A percentile compares a stretch with the other conserved stretches of the same genome.
Conservation (phyloP, 2,113 vertebrate species). For the Pyxicephalus adspersus region DNA sequence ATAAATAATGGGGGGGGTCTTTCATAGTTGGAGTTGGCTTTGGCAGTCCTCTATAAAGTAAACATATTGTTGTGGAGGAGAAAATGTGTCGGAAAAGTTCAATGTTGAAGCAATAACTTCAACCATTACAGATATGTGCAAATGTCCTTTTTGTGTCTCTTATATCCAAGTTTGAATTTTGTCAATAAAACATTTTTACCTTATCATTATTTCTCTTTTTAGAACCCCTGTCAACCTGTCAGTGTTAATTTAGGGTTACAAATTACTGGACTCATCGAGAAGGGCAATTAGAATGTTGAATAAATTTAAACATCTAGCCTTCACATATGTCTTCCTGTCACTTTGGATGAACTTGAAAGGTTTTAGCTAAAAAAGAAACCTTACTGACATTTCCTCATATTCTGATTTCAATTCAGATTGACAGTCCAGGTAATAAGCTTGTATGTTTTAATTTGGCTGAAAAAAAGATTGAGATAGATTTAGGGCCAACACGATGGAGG, state of each 20-base stretch:
- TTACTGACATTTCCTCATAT: conserved; percentile 3
- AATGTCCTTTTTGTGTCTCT: too few relatives aligned
- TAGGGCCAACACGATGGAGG: background rate
- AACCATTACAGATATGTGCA: too few relatives aligned
- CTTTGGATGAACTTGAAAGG: background rate
- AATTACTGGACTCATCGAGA: conserved; percentile 8
- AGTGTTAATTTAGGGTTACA: conserved; percentile 3
- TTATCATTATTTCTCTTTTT: background rate
- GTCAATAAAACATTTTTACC: too few relatives aligned
- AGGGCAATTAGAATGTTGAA: conserved; percentile 18
- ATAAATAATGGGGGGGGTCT: too few relatives aligned
- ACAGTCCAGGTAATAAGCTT: conserved; percentile 4
- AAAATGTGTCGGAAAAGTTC: too few relatives aligned
- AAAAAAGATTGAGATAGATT: background rate
- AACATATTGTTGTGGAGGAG: too few relatives aligned
- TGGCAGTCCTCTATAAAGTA: too few relatives aligned
- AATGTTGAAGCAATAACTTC: too few relatives aligned
- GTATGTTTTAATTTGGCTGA: conserved; percentile 1
- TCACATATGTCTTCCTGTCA: background rate
- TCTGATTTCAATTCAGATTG: conserved; percentile 22
- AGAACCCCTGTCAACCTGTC: conserved; percentile 1
- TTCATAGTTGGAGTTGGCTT: too few relatives aligned
- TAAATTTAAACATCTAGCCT: background rate
- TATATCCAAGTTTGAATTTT: too few relatives aligned
- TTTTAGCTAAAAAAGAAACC: background rate